Percentiles rank a stretch among this genome's conserved stretches.
These are phyloP conservation scores for Rhinophrynus dorsalis DNA, from an alignment of 2,797 vertebrate species.

Conservation along the genomic window DNA sequence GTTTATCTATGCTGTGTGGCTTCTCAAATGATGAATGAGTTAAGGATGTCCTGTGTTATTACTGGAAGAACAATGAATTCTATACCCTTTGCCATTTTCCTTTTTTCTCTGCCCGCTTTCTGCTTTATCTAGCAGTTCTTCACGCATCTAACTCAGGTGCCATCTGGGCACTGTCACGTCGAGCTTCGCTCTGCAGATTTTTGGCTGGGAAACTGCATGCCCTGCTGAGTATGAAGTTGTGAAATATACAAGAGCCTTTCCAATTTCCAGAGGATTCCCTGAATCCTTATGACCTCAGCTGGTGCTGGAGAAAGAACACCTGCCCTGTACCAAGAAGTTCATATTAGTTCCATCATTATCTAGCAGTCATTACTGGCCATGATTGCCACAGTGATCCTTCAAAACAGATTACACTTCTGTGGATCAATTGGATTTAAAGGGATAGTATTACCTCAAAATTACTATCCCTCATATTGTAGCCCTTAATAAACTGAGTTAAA, in stretches of 20 bases:
- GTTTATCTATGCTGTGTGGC: too few relatives aligned
- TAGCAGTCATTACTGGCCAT: constrained; percentile 21
- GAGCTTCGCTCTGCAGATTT: constrained; percentile 49
- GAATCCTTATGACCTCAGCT: constrained; percentile 9
- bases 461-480: too few relatives aligned
- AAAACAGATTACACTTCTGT: too few relatives aligned
- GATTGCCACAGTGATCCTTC: too few relatives aligned
- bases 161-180: constrained; percentile 47
- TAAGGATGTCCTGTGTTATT: constrained; percentile 14
- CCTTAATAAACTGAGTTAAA: too few relatives aligned
- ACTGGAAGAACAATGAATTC: constrained; percentile 18
- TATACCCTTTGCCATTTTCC: neutral
- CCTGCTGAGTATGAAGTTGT: constrained; percentile 46
- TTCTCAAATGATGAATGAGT: constrained; percentile 9
- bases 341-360: constrained; percentile 7
- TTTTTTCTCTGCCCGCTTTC: constrained; percentile 6
- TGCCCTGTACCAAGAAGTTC: neutral
- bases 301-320: neutral
- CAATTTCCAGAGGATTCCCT: constrained; percentile 40
- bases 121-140: constrained; percentile 42
- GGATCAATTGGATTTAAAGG: too few relatives aligned
- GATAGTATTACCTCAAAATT: too few relatives aligned
- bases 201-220: constrained; percentile 45
- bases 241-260: constrained; percentile 30
- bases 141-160: constrained; percentile 40